phyloP scores from a whole-genome alignment of 2,888 invertebrate genomes.

The Athalia circularis region DNA sequence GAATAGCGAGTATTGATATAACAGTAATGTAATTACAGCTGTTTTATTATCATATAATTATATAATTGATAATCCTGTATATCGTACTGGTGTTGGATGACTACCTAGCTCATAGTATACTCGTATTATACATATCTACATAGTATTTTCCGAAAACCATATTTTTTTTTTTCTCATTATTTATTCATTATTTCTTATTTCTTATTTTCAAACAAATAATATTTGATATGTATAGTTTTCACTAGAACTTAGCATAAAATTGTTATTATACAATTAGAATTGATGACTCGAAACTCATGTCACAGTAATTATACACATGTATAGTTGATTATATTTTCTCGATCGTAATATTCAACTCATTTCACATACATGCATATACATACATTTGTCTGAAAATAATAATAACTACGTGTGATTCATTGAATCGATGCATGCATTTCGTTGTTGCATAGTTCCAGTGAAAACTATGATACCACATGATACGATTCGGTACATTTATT shows the following conservation, averaged over 20 bases:
- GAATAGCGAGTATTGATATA: slow-evolving; percentile 57
- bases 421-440: slow-evolving; percentile 7
- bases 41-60: slow-evolving; percentile 32
- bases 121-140: slow-evolving; percentile 35
- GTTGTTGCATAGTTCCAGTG: slow-evolving; percentile 64
- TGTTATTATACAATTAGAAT: slow-evolving; percentile 20
- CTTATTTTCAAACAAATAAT: neutral
- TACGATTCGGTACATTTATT: slow-evolving; percentile 4
- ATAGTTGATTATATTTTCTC: neutral
- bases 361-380: neutral
- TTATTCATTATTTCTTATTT: neutral
- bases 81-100: slow-evolving; percentile 70
- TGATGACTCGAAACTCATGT: neutral
- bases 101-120: slow-evolving; percentile 71
- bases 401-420: no score
- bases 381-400: neutral
- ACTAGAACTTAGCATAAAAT: slow-evolving; percentile 62
- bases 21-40: no score
- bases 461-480: slow-evolving; percentile 56
- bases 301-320: neutral
- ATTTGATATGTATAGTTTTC: slow-evolving; percentile 63
- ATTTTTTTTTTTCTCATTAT: slow-evolving; percentile 58
- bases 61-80: slow-evolving; percentile 59
- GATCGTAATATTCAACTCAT: neutral
- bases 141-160: slow-evolving; percentile 53